These are phyloP conservation scores for Phrynosoma blainvillii DNA, from an alignment of 2,113 vertebrate species.

Conservation along the genomic window DNA sequence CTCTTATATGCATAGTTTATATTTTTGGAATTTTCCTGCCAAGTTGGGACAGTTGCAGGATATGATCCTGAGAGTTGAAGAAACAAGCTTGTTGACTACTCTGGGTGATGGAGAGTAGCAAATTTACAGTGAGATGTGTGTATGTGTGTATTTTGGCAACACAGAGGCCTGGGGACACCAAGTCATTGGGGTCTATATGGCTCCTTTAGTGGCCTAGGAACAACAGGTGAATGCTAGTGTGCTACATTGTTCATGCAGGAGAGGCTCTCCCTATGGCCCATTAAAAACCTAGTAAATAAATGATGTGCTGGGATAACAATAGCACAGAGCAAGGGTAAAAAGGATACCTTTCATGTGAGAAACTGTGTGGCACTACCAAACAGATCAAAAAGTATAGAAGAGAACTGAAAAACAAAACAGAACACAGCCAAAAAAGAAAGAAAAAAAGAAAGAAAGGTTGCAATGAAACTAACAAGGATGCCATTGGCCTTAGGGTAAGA, in stretches of 20 bases:
- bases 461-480: background rate
- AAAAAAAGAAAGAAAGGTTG: background rate
- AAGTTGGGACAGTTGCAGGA: no score
- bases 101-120: background rate
- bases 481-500: background rate
- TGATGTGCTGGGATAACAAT: background rate
- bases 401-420: background rate
- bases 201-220: constrained; percentile 31
- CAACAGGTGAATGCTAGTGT: constrained; percentile 29
- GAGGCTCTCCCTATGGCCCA: background rate
- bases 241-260: accelerated
- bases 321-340: background rate
- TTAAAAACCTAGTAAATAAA: accelerated
- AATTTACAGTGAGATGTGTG: background rate
- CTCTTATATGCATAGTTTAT: no score
- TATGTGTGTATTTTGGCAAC: background rate
- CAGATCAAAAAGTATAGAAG: background rate
- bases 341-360: no score
- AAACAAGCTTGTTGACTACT: background rate
- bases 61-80: background rate
- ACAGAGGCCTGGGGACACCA: no score
- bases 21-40: no score
- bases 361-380: background rate
- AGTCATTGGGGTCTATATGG: constrained; percentile 44
- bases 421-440: background rate